Base-by-base conservation (phyloP, 1,140 invertebrate genomes). In the Drosophila santomea region DNA sequence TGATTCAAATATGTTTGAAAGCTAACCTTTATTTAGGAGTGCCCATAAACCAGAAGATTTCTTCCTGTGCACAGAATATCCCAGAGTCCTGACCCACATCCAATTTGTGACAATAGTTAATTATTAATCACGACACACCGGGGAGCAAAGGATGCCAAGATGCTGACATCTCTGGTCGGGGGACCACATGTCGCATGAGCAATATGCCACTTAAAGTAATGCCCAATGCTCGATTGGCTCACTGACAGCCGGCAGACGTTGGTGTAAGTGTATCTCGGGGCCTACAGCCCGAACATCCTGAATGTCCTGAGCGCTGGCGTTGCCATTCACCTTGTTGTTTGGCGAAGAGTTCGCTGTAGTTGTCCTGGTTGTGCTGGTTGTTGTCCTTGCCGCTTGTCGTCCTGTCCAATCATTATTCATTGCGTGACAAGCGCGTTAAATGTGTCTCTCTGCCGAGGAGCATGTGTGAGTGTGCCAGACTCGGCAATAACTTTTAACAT, bases 371-470 rank as follows among this genome's bases (percentile, higher is more conserved):
- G 14, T 58, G 52, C 54, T 61, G 60, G 57, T 59, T 54, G 41
- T 20, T 69, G 64, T 57, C 61, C 62, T 66, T 61, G 55, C 68
- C 51, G 48, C 20, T 66, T 71, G 68, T 58, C 68, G 82, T 45
- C 66, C 61, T 72, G 80, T 77, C 76, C 84, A 84, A 89, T 80
- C 84, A 89, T 89, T 89, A 89, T 89, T 89, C 85, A 89, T 90
- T 84, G 84, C 84, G 85, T 89, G 84, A 89, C 84, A 89, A 80
- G 80, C 85, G 73, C 84, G 67, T 83, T 78, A 89, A 89, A 84
- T 84, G 84, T 84, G 73, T 77, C 75, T 77, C 71, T 55, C 62
- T 67, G 63, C 39, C 43, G 36, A 36, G 57, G 15, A 41, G 38
- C 45, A 28, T 48, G 64, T 43, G 32, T 47, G 35, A 10, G 62